Evolutionary conservation across 2,797 vertebrate species (phyloP).

Genomic region (Melanogrammus aeglefinus): DNA sequence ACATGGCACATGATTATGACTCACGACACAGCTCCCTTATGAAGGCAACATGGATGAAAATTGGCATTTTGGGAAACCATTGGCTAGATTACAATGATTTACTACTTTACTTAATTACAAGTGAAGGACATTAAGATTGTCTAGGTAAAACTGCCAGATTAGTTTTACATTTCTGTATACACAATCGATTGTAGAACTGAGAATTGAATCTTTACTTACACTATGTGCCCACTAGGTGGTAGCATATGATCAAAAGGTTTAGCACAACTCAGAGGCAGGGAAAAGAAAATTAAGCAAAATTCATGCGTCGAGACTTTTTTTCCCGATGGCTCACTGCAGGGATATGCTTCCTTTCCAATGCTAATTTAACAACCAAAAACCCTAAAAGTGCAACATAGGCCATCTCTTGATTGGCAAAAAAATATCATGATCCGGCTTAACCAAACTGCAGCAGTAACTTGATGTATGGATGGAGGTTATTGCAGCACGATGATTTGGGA

Average conservation of each 20-base stretch:
- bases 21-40: no score
- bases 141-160: not conserved
- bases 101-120: not conserved
- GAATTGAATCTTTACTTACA: not conserved
- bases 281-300: not conserved
- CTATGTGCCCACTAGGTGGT: constrained; percentile 10
- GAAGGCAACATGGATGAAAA: not conserved
- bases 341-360: constrained; percentile 5
- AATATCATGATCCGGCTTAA: not conserved
- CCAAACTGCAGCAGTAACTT: constrained; percentile 5
- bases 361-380: constrained; percentile 13
- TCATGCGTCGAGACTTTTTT: not conserved
- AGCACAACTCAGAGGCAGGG: not conserved
- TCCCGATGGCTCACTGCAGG: not conserved
- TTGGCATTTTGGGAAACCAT: not conserved
- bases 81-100: not conserved
- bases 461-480: not conserved
- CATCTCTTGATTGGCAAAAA: not conserved
- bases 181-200: not conserved
- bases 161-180: not conserved
- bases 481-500: not conserved
- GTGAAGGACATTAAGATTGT: not conserved
- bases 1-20: not conserved
- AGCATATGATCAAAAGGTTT: not conserved
- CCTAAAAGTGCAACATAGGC: not conserved